A percentile compares a stretch with the other conserved stretches of the same genome.
These are phyloP conservation scores for Dipodomys spectabilis DNA, from an alignment of 2,113 vertebrate species.

Conservation along the genomic window DNA sequence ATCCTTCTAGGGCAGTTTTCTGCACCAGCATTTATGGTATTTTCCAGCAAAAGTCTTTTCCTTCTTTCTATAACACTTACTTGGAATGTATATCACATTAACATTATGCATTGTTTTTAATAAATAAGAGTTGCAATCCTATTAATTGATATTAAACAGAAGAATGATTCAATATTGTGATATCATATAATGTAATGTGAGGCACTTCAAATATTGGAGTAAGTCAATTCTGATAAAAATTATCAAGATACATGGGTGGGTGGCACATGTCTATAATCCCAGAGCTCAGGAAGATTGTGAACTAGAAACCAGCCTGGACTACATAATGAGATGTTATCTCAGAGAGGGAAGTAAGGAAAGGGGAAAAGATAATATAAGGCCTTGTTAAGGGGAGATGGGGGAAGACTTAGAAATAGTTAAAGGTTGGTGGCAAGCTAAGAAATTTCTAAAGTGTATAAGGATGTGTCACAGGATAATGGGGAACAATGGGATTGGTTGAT, in stretches of 20 bases:
- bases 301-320: neutral
- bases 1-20: too few species aligned
- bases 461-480: neutral
- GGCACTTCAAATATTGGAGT: neutral
- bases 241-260: too few species aligned
- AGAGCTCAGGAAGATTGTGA: neutral
- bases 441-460: slow-evolving; percentile 5
- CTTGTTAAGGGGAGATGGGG: neutral
- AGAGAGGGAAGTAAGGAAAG: neutral
- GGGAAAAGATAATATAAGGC: too few species aligned
- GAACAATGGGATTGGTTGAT: neutral
- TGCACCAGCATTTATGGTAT: too few species aligned
- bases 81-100: neutral
- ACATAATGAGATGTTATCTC: neutral
- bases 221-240: neutral
- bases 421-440: neutral
- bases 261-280: neutral
- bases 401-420: neutral
- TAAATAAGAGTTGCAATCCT: neutral
- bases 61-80: too few species aligned
- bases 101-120: neutral
- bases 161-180: neutral
- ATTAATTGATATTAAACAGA: neutral
- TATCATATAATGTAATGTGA: neutral
- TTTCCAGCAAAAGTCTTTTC: too few species aligned